phyloP scores from a whole-genome alignment of 1,140 invertebrate species.

The Sitodiplosis mosellana region DNA sequence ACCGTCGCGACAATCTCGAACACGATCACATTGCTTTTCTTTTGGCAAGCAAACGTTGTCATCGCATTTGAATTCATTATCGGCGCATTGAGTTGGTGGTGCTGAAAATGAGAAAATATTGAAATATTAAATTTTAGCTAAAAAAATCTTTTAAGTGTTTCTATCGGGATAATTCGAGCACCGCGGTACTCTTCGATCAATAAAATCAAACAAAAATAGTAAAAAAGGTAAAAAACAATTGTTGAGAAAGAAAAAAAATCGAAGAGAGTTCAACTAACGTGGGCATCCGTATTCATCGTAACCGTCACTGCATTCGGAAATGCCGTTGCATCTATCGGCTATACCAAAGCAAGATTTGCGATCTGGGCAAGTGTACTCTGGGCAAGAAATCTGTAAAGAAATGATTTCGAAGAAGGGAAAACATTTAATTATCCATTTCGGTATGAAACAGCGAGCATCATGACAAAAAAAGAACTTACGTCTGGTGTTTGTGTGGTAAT shows the following conservation, averaged over 20 bases:
- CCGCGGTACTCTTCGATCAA: no score
- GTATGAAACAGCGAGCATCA: background rate
- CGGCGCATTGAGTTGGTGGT: background rate
- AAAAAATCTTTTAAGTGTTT: no score
- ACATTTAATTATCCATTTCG: background rate
- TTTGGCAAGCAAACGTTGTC: conserved; percentile 50
- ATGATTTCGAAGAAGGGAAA: conserved; percentile 3
- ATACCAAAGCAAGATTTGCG: conserved; percentile 18
- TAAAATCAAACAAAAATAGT: no score
- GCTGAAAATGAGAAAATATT: no score
- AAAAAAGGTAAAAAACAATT: no score
- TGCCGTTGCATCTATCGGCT: conserved; percentile 31
- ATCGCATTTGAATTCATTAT: conserved; percentile 24
- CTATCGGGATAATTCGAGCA: no score
- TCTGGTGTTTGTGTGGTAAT: background rate
- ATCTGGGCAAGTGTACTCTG: conserved; percentile 15
- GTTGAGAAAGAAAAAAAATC: no score
- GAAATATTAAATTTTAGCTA: no score
- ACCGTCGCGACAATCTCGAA: conserved; percentile 45
- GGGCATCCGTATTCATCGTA: conserved; percentile 38
- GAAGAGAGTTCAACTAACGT: no score
- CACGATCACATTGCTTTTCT: conserved; percentile 46
- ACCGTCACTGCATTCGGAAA: conserved; percentile 36
- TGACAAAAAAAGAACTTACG: background rate
- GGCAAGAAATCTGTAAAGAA: no score